Evolutionary conservation across 92 coral and sea anemone genomes (phyloP), one percentile per base, ranked within the genome.

Genomic region (Phenganax stokvisi): DNA sequence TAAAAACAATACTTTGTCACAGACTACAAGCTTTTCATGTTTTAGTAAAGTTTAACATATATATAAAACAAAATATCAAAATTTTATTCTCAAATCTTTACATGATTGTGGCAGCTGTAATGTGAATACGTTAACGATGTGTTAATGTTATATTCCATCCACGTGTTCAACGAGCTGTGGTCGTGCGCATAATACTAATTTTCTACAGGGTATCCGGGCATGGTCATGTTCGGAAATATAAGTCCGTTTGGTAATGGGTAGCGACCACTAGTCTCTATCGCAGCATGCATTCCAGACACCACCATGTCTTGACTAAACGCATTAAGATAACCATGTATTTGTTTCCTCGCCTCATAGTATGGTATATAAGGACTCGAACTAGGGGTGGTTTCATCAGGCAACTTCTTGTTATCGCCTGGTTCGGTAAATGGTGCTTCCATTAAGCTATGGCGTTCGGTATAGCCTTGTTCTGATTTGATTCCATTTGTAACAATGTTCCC

Each of bases 201-300:
- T 68, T 68, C 73, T 10, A 37, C 7, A 12, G 52, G 10, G 16
- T 37, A 28, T 37, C 54, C 16, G 47, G 73, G 47, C 2, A 51
- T 13, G 54, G 17, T 37, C 57, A 76, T 58, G 7, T 70, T n/a
- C 30, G 70, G 56, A 60, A 27, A 57, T 11, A 59, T 6, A 9
- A 57, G 54, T 12, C 81, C 81, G 37, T 25, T 44, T 5, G 55
- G 55, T 8, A 44, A n/a, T 12, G 60, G 69, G 70, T 76, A 59
- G 70, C 70, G 69, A 30, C 81, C 81, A 56, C 81, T 76, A 56
- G 81, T 64, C 54, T 79, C 72, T 60, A 79, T 47, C 0, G 83
- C 59, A 9, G 83, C 59, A 52, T 63, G 74, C 74, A 79, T 79
- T 54, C 73, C 61, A n/a, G 83, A 54, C 74, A 79, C 74, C 28